phyloP scores from a whole-genome alignment of 2,888 invertebrate species.

The Digitonthophagus gazella region DNA sequence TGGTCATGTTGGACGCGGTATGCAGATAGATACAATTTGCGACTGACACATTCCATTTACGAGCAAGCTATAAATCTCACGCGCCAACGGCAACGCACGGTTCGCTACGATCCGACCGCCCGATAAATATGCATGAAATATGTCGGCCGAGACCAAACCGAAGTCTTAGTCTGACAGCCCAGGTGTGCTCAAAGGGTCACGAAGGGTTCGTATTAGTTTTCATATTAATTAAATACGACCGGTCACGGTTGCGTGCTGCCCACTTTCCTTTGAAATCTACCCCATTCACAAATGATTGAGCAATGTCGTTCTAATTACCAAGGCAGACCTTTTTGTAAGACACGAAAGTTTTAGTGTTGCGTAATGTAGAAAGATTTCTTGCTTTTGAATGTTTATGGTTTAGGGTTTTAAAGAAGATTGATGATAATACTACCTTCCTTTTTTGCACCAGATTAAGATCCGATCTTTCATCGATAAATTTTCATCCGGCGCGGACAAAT shows the following conservation, averaged over 20 bases:
- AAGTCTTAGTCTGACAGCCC: neutral
- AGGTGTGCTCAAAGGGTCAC: neutral
- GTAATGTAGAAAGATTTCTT: no score
- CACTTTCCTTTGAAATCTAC: neutral
- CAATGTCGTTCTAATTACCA: neutral
- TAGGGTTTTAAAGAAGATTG: no score
- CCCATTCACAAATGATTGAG: neutral
- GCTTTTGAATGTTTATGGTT: no score
- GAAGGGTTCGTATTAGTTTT: neutral
- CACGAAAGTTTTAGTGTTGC: no score
- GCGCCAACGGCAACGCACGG: constrained; percentile 32
- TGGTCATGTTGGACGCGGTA: constrained; percentile 24
- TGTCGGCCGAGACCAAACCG: constrained; percentile 24
- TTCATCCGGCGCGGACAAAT: neutral
- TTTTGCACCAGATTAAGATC: no score
- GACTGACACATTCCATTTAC: constrained; percentile 46
- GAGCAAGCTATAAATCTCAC: constrained; percentile 41
- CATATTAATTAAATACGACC: neutral
- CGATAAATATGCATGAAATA: constrained; percentile 49
- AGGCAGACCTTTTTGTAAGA: neutral
- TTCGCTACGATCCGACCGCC: constrained; percentile 22
- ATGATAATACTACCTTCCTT: no score
- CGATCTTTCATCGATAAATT: no score
- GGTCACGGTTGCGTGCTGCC: neutral
- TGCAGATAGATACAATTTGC: constrained; percentile 44